Evolutionary conservation across 1,140 invertebrate genomes (phyloP).

Genomic region (Euura saliciscinereae): DNA sequence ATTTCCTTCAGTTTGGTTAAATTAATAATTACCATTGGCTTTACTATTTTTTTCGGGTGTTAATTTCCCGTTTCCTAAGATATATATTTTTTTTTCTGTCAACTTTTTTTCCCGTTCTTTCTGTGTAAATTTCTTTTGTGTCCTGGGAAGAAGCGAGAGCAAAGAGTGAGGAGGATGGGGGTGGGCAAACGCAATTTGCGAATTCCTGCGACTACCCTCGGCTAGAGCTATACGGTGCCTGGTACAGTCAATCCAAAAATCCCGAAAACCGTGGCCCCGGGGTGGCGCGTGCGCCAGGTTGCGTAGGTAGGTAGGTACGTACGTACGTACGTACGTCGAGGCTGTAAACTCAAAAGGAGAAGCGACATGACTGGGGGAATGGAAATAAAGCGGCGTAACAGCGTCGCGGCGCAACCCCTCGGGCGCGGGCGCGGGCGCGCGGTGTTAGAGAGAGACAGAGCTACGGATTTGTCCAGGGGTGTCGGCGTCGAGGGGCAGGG

Average conservation of each 20-base stretch:
- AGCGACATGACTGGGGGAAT: slow-evolving; percentile 23
- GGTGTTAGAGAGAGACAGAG: slow-evolving; percentile 25
- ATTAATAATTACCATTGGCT: no score
- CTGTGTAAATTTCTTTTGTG: no score
- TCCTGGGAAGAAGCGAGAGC: neutral
- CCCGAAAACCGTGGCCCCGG: neutral
- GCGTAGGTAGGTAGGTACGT: neutral
- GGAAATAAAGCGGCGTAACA: slow-evolving; percentile 10
- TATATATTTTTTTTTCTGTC: no score
- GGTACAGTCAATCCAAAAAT: neutral
- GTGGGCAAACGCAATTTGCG: slow-evolving; percentile 38
- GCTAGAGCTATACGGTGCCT: no score
- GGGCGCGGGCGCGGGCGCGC: slow-evolving; percentile 20
- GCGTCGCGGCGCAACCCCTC: slow-evolving; percentile 30
- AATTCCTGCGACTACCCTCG: slow-evolving; percentile 28
- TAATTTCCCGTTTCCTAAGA: no score
- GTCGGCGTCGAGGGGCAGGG: slow-evolving; percentile 51
- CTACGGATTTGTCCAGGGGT: slow-evolving; percentile 27
- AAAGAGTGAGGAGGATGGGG: neutral
- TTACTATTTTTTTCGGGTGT: no score
- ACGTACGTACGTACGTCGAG: neutral
- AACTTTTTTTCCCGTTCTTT: no score
- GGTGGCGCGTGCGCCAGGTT: slow-evolving; percentile 9
- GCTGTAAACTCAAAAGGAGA: neutral
- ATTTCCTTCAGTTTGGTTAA: no score